Conservation (phyloP, 2,888 invertebrate species). For the Machimus atricapillus region DNA sequence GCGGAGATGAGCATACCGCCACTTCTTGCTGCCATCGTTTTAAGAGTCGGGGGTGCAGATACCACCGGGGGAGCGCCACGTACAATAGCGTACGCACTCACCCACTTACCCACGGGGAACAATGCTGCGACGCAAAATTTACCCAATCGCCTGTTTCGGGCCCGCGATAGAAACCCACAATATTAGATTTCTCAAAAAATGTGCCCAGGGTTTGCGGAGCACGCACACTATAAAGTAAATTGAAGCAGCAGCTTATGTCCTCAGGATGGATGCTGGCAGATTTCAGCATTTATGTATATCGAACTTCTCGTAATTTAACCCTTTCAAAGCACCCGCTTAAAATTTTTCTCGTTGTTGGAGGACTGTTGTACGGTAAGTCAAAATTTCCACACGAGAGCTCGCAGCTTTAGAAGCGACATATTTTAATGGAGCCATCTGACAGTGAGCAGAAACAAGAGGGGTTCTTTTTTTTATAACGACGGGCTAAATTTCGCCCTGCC, state of each 20-base stretch:
- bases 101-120: neutral
- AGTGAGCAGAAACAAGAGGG: neutral
- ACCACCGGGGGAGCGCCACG: neutral
- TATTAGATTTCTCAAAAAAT: conserved; percentile 13
- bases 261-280: neutral
- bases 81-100: neutral
- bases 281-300: neutral
- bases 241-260: neutral
- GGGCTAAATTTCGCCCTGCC: neutral
- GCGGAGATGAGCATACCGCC: neutral
- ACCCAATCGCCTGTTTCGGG: neutral
- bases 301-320: neutral
- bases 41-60: neutral
- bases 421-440: neutral
- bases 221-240: neutral
- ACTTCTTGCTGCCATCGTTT: neutral
- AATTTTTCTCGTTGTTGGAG: neutral
- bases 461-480: neutral
- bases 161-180: neutral
- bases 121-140: neutral
- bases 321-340: neutral
- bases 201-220: neutral
- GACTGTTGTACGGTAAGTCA: neutral
- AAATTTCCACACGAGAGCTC: neutral
- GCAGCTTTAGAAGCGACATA: neutral